Conservation (phyloP, 2,888 invertebrate species). For the Mechanitis mazaeus region DNA sequence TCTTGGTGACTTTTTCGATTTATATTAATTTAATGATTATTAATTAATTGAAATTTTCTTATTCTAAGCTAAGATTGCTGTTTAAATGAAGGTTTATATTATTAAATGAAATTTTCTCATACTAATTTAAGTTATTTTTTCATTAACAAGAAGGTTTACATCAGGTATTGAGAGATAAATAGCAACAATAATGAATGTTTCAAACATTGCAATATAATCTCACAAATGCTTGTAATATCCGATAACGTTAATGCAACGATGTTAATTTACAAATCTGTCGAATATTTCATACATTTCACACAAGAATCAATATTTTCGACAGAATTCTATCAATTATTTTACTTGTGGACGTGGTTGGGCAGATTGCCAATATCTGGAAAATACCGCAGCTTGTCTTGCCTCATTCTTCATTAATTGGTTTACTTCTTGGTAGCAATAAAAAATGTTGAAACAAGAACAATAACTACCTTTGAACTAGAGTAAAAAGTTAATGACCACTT, state of each 20-base stretch:
- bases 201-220: background rate
- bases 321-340: conserved; percentile 28
- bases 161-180: no score
- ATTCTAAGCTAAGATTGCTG: no score
- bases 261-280: background rate
- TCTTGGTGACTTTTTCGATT: no score
- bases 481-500: conserved; percentile 13
- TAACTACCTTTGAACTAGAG: conserved; percentile 24
- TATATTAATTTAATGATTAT: no score
- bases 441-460: conserved; percentile 37
- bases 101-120: no score
- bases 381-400: conserved; percentile 52
- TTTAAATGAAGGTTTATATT: no score
- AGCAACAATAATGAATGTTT: no score
- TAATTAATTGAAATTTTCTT: no score
- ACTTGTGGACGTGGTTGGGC: conserved; percentile 41
- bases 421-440: conserved; percentile 57
- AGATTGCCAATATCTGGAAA: conserved; percentile 45
- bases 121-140: no score
- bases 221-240: conserved; percentile 1
- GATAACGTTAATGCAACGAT: conserved; percentile 3
- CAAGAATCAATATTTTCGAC: conserved; percentile 17
- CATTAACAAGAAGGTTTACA: no score
- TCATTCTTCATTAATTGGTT: conserved; percentile 56
- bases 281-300: conserved; percentile 14